Evolutionary conservation across 1,140 invertebrate species (phyloP), one percentile per base, ranked within the genome.

Genomic region (Drosophila littoralis): DNA sequence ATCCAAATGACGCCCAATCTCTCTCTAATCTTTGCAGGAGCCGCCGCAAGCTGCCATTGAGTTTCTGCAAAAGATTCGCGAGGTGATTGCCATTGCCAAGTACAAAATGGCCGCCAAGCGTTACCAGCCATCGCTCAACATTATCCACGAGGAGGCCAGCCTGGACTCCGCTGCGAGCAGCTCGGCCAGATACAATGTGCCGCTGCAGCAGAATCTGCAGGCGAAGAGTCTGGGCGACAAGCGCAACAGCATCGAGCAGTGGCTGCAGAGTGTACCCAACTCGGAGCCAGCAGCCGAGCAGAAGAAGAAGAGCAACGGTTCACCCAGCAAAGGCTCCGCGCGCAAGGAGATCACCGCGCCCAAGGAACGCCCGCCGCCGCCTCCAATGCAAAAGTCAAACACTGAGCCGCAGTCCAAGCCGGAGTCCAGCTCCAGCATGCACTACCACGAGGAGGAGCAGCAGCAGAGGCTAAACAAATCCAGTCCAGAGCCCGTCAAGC

Each of bases 51-150:
- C 96, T 28, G 96, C 97, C 17, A 92, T 97, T 63, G 97, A 98
- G 93, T 97, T 98, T 91, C 93, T 98, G 13, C 93, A 95, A 0
- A 97, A 97, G 93, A 97, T 98, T 60, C 94, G 97, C 64, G 97
- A 97, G 94, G 97, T 97, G 7, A 97, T 98, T 71, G 93, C 96
- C 13, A 96, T 97, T 42, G 97, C 97, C 2, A 97, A 97, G 89
- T 95, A 96, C 75, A 97, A 97, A 93, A 97, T 98, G 95, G 94
- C 94, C 36, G 93, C 94, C 0, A 97, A 97, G 93, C 94, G 95
- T 48, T 98, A 97, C 86, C 94, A 95, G 58, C 97, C 97, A 10
- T 95, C 95, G 58, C 93, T 98, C 1, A 94, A 95, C 60, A 94
- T 95, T 63, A 98, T 98, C 81, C 96, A 96, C 2, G 97, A 98